phyloP scores from a whole-genome alignment of 2,113 vertebrate genomes.

The Erythrocebus patas region DNA sequence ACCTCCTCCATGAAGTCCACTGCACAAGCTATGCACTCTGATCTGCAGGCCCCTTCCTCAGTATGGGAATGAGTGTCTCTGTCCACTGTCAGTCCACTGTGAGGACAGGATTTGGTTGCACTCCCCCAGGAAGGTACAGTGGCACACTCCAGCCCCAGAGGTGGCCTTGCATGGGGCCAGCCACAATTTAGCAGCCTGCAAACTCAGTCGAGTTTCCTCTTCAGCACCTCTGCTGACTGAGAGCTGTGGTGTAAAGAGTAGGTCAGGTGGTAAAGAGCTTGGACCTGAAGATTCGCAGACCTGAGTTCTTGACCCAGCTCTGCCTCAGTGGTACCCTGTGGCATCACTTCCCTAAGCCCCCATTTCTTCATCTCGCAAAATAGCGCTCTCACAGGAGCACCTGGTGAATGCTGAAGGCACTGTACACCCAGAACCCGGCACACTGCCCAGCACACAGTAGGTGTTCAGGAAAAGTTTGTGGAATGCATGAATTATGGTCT shows the following conservation, averaged over 20 bases:
- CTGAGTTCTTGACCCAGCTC: neutral
- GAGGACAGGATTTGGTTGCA: neutral
- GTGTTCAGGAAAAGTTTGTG: neutral
- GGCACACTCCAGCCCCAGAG: neutral
- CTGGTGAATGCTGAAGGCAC: rapidly evolving
- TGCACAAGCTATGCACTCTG: neutral
- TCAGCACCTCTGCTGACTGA: neutral
- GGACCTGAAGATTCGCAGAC: neutral
- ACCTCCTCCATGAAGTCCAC: neutral
- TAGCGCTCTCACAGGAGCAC: neutral
- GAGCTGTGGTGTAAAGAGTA: neutral
- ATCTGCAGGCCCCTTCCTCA: neutral
- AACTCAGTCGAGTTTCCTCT: neutral
- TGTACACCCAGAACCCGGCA: neutral
- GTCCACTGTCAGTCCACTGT: too few species aligned
- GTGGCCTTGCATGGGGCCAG: neutral
- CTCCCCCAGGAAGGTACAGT: neutral
- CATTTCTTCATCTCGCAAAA: neutral
- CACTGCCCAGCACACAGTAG: neutral
- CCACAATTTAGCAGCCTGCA: too few species aligned
- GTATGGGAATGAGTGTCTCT: neutral
- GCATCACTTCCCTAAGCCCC: neutral
- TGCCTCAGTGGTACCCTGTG: neutral
- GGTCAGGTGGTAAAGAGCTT: neutral
- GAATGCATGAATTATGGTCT: neutral